phyloP scores from a whole-genome alignment of 2,113 vertebrate genomes.

The Nesospiza acunhae region DNA sequence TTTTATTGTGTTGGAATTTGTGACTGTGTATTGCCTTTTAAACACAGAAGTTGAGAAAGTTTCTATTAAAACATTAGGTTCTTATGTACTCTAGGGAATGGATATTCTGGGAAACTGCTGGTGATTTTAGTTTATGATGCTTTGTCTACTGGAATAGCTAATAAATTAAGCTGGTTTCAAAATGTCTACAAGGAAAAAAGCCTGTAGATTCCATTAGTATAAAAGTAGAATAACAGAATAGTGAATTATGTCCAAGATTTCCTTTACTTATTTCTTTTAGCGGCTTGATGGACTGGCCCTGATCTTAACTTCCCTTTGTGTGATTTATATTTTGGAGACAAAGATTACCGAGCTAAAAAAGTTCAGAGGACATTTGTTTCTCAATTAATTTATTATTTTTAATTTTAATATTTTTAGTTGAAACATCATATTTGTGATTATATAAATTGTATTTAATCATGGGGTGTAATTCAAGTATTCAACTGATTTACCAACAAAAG shows the following conservation, averaged over 20 bases:
- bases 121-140: not conserved
- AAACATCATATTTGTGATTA: not conserved
- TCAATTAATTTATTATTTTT: not conserved
- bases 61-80: not conserved
- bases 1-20: not conserved
- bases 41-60: not conserved
- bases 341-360: not conserved
- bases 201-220: not conserved
- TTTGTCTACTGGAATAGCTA: conserved; percentile 21
- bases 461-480: not conserved
- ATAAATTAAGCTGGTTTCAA: conserved; percentile 28
- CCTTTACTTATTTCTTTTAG: not conserved
- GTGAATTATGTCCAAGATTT: not conserved
- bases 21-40: not conserved
- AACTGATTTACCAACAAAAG: not conserved
- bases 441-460: not conserved
- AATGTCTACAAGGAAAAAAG: not conserved
- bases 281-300: not conserved
- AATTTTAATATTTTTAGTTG: not conserved
- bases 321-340: conserved; percentile 7
- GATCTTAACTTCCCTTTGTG: not conserved
- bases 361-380: not conserved
- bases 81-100: not conserved
- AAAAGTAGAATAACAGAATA: not conserved
- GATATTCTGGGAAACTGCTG: conserved; percentile 3